Base-by-base conservation (phyloP, 37 sponge, comb jelly and placozoan species). In the Halisarca cf. caerulea region DNA sequence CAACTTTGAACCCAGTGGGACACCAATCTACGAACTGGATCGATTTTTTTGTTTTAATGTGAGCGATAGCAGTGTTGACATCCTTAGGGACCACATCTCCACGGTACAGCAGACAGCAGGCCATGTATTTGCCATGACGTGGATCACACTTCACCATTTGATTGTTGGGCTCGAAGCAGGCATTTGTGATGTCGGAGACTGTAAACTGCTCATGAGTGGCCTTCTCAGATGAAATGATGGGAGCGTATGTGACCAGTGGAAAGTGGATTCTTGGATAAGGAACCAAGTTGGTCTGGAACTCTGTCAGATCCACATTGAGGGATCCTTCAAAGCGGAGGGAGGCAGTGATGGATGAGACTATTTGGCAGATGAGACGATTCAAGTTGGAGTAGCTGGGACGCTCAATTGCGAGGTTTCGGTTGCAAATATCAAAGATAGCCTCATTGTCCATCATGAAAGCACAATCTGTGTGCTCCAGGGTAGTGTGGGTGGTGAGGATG, bases 71-170 rank as follows among this genome's bases (percentile, higher is more conserved):
- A 62, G 94, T 92, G 80, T 92, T 98, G 25, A 98, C 98, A 84
- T 98, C 98, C 70, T 95, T 98, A 40, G 98, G 98, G 18, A 95
- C 95, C 30, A 98, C 96, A 83, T 98, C 98, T 58, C 98, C 98
- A 66, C 98, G 94, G 79, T 86, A 98, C 24, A 98, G 92, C 60
- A 98, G 88, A 88, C 98, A 98, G 86, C 96, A 98, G 78, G 98
- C 95, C 98, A 98, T 98, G 90, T 95, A 98, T 86, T 98, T 98
- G 58, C 98, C 98, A 75, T 95, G 94, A 68, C 95, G 95, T 45
- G 95, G 95, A 60, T 98, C 98, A 74, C 98, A 98, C 87, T 95
- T 98, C 43, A 98, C 98, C 98, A 98, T 98, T 90, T 97, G 98
- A 86, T 93, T 98, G 69, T 89, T 81, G 1, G 98, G 98, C 87